phyloP scores from a whole-genome alignment of 2,113 vertebrate genomes.

The Phasianus colchicus region DNA sequence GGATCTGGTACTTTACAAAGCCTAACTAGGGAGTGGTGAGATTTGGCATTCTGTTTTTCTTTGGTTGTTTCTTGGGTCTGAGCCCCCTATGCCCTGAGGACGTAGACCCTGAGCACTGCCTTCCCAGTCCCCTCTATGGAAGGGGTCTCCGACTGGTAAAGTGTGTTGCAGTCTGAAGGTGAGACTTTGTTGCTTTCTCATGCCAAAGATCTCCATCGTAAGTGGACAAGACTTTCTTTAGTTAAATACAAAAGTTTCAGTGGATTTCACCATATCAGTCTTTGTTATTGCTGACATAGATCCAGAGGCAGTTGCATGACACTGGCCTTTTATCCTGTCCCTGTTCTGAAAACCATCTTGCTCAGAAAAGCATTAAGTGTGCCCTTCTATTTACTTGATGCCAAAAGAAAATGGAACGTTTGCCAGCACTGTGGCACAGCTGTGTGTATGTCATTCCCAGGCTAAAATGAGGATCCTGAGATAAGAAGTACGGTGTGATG shows the following conservation, averaged over 20 bases:
- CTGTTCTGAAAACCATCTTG: not conserved
- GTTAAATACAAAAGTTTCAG: not conserved
- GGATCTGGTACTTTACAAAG: not conserved
- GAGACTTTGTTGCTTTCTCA: not conserved
- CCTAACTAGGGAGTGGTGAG: not conserved
- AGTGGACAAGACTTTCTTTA: not conserved
- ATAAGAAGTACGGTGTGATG: not conserved
- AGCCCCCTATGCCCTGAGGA: not conserved
- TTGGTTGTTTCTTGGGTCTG: not conserved
- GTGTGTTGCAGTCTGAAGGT: not conserved
- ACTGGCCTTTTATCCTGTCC: not conserved
- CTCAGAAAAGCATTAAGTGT: not conserved
- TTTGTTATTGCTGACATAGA: not conserved
- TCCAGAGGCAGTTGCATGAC: not conserved
- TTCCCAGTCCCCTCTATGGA: not conserved
- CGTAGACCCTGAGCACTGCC: not conserved
- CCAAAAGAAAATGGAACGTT: not conserved
- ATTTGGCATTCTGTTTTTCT: not conserved
- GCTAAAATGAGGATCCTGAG: not conserved
- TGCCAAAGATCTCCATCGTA: not conserved
- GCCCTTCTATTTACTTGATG: not conserved
- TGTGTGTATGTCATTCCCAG: not conserved
- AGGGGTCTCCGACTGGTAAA: not conserved
- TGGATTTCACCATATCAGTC: not conserved
- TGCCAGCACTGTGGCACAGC: not conserved